Percentiles rank a stretch among this genome's conserved stretches.
Evolutionary conservation across 2,113 vertebrate genomes (phyloP).

Genomic region (Brienomyrus longianalis): DNA sequence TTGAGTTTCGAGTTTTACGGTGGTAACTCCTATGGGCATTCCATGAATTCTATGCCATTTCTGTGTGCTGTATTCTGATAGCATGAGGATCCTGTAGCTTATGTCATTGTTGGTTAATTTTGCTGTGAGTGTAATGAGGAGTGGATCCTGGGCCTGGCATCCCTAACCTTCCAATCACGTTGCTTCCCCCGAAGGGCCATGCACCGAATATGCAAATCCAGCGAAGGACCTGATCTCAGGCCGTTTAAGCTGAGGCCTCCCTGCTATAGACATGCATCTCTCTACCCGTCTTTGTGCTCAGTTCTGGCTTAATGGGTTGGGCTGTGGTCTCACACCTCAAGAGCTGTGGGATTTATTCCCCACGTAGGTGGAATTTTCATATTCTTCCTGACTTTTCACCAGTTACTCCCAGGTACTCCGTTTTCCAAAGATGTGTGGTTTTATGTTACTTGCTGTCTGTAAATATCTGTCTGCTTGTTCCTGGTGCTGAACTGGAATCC

Average conservation of each 20-base stretch:
- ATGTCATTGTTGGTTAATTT: not conserved
- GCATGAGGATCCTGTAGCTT: not conserved
- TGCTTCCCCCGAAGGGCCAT: not conserved
- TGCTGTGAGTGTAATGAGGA: not conserved
- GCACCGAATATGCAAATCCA: not conserved
- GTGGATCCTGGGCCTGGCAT: not conserved
- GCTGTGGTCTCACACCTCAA: not conserved
- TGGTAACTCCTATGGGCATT: not conserved
- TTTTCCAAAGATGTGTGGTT: not conserved
- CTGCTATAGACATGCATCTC: not conserved
- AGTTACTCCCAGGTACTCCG: not conserved
- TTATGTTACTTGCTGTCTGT: not conserved
- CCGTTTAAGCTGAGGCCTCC: not conserved
- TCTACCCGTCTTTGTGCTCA: not conserved
- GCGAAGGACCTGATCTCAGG: not conserved
- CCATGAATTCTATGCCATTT: not conserved
- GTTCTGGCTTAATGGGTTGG: not conserved
- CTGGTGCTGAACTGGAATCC: not conserved
- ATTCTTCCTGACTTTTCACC: not conserved
- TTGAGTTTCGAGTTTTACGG: not conserved
- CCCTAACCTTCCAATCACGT: not conserved
- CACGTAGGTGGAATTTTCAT: not conserved
- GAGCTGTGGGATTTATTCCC: not conserved
- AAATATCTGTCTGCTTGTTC: not conserved
- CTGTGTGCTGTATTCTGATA: not conserved